Evolutionary conservation across 2,888 invertebrate species (phyloP).

Genomic region (Blastobasis adustella): DNA sequence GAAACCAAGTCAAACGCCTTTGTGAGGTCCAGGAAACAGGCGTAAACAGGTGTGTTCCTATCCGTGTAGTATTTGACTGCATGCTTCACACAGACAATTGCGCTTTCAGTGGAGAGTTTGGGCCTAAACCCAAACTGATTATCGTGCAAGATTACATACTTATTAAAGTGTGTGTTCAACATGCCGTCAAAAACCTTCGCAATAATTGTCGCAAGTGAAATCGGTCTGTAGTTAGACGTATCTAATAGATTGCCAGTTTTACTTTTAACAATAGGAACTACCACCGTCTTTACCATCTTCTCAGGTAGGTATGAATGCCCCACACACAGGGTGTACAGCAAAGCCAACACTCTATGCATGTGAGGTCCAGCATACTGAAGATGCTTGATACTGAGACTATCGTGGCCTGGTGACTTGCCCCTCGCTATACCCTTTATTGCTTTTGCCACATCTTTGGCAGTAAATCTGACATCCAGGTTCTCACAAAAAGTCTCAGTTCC

Average conservation of each 20-base stretch:
- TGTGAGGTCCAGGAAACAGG: neutral
- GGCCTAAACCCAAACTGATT: conserved; percentile 1
- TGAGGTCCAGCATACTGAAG: neutral
- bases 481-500: neutral
- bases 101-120: neutral
- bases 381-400: neutral
- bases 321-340: neutral
- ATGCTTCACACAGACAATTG: neutral
- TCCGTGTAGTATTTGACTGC: neutral
- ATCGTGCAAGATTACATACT: neutral
- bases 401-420: neutral
- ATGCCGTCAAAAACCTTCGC: conserved; percentile 5
- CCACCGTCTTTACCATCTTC: conserved; percentile 7
- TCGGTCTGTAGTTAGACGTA: conserved; percentile 5
- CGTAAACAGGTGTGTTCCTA: neutral
- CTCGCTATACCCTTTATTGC: neutral
- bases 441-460: neutral
- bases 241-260: no score
- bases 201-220: conserved; percentile 4
- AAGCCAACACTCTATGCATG: neutral
- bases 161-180: conserved; percentile 1
- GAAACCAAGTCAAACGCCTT: neutral
- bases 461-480: neutral
- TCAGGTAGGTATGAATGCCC: neutral
- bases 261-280: no score